Evolutionary conservation across 2,888 invertebrate species (phyloP), one percentile per base, ranked within the genome.

Genomic region (Euspilapteryx auroguttella): DNA sequence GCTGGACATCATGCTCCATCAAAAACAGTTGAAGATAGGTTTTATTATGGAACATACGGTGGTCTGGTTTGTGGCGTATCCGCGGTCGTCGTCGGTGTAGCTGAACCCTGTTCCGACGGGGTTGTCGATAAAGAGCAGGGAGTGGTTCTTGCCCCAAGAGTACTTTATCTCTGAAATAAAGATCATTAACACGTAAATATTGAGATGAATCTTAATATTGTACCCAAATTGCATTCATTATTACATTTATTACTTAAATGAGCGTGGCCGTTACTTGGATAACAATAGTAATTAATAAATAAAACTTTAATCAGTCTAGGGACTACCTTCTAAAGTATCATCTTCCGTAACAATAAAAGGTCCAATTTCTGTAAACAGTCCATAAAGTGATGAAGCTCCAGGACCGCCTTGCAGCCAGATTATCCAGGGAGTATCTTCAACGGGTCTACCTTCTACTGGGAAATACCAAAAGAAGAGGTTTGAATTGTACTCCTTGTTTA

Each of bases 391-490:
- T 0, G 80, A 80, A 0, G 76, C 78, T 0, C 81, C 81, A 0
- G 81, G 81, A 0, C 81, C 81, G 3, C 81, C 81, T 40, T 81
- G 80, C 3, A 81, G 64, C 81, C 81, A 81, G 26, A 81, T 55
- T 21, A 80, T 63, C 57, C 80, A 69, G 1, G 81, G 81, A 8
- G 79, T 78, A 5, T 71, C 59, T 25, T 71, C 66, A 6, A 75
- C 54, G 1, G 68, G 51, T 43, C 71, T 49, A 7, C 62, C 66
- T 37, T 79, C 61, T 0, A 87, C 83, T 0, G 89, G 89, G 56
- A 91, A 88, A 50, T 87, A 91, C 90, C 90, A 91, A 62, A 91
- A 90, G 76, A 87, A 91, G 36, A 89, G 66, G 51, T 92, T 90
- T 5, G 89, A 86, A 46, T 87, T 82, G 50, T 79, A 84, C 28